These are phyloP conservation scores for Drosophila simulans DNA, from an alignment of 1,140 invertebrate species.

Conservation along the genomic window DNA sequence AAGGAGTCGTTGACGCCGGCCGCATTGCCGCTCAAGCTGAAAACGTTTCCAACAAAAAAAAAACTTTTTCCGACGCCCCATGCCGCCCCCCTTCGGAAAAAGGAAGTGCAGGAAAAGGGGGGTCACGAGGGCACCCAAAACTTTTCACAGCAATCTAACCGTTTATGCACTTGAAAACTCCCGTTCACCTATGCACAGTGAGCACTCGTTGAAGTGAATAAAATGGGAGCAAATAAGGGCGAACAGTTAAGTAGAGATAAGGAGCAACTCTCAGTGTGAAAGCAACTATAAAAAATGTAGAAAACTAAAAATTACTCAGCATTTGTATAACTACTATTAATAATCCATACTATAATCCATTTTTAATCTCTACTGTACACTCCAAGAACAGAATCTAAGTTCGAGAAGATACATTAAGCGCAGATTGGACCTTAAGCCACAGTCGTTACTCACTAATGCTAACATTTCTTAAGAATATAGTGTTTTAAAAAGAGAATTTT, in stretches of 20 bases:
- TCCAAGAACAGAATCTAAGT: constrained; percentile 3
- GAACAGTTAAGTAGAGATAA: background rate
- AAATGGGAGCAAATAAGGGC: too few relatives aligned
- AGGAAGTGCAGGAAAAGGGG: background rate
- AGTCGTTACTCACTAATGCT: background rate
- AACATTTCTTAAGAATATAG: background rate
- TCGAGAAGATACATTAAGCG: constrained; percentile 20
- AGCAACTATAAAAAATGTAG: too few relatives aligned
- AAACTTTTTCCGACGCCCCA: constrained; percentile 5
- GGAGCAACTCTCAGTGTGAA: background rate
- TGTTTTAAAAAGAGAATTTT: background rate
- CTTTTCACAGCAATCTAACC: constrained; percentile 56
- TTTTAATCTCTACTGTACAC: constrained; percentile 1
- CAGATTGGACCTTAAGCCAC: constrained; percentile 27
- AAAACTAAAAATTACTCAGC: too few relatives aligned
- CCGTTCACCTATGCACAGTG: constrained; percentile 32
- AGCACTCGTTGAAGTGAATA: background rate
- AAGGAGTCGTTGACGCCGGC: constrained; percentile 49
- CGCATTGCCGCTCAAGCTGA: constrained; percentile 62
- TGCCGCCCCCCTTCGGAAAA: too few relatives aligned
- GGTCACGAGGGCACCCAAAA: constrained; percentile 14
- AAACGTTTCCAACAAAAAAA: constrained; percentile 53
- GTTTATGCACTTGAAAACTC: constrained; percentile 61
- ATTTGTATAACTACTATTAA: too few relatives aligned
- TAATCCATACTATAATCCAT: too few relatives aligned